Evolutionary conservation across 2,113 vertebrate species (phyloP), one percentile per base, ranked within the genome.

Genomic region (Bettongia penicillata): DNA sequence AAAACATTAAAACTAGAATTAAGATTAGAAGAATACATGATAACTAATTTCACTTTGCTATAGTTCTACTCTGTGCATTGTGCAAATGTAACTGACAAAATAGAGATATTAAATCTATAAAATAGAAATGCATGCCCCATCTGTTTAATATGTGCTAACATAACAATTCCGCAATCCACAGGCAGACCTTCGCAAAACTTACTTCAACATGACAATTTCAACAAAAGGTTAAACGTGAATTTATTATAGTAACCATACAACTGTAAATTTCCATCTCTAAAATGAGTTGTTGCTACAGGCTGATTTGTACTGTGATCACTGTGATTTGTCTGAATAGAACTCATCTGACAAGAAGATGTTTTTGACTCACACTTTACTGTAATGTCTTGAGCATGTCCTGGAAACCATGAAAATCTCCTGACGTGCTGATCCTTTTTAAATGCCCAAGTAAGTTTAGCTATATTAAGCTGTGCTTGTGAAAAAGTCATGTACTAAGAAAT

Each of bases 1-100:
- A 68, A 43, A 95, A 96, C 22, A 77, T 90, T 24, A 19, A 89
- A 93, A 96, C 89, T 92, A 96, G 90, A 95, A 94, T 94, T 84
- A 93, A 94, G 96, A 47, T 53, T 91, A 97, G 89, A 93, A 91
- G 92, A 96, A 97, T 90, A 91, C 55, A 52, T 89, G 91, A 89
- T 50, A 97, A 90, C 93, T 93, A 93, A 94, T 93, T 96, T 93
- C 94, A 90, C 93, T 92, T 91, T 50, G 90, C n/a, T 25, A 3
- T 90, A 84, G 51, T 77, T 93, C 92, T 94, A 55, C 77, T 94
- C 93, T 93, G 49, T 93, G 91, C 48, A 96, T 28, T 91, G 90
- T 43, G 89, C 91, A 97, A 96, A 94, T n/a, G 37, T 77, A n/a
- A 84, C 8, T 84, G 19, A 43, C 68, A 84, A 84, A 84, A 84